A percentile compares a stretch with the other conserved stretches of the same genome.
Evolutionary conservation across 2,888 invertebrate genomes (phyloP).

Genomic region (Drosophila monieri): DNA sequence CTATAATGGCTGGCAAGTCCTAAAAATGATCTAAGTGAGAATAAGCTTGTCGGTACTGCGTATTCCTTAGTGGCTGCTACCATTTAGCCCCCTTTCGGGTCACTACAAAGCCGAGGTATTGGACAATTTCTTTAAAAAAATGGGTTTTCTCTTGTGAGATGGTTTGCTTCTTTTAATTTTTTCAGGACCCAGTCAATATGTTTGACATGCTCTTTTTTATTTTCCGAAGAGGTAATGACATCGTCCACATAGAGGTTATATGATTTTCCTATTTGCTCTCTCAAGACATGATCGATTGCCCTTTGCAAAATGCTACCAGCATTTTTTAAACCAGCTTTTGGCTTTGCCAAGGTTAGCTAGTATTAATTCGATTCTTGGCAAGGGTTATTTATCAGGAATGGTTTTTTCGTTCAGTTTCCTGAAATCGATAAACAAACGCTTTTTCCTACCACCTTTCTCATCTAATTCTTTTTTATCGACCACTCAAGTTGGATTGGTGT

Average conservation of each 20-base stretch:
- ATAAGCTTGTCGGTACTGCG: no score
- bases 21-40: no score
- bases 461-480: background rate
- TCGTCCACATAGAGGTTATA: slow-evolving; percentile 7
- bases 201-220: background rate
- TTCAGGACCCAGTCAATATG: slow-evolving; percentile 1
- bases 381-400: slow-evolving; percentile 1
- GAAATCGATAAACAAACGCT: slow-evolving; percentile 12
- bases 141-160: no score
- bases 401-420: slow-evolving; percentile 10
- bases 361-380: background rate
- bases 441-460: background rate
- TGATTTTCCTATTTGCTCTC: slow-evolving; percentile 2
- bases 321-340: background rate
- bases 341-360: background rate
- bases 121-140: background rate
- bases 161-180: slow-evolving; percentile 5
- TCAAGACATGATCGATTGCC: slow-evolving; percentile 3
- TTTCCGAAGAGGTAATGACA: slow-evolving; percentile 6
- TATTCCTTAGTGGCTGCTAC: no score
- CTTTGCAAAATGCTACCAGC: slow-evolving; percentile 7
- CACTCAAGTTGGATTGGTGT: background rate
- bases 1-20: no score
- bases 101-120: background rate
- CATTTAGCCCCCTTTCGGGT: no score